Base-by-base conservation (phyloP, 2,113 vertebrate genomes). In the Myiopsitta monachus region DNA sequence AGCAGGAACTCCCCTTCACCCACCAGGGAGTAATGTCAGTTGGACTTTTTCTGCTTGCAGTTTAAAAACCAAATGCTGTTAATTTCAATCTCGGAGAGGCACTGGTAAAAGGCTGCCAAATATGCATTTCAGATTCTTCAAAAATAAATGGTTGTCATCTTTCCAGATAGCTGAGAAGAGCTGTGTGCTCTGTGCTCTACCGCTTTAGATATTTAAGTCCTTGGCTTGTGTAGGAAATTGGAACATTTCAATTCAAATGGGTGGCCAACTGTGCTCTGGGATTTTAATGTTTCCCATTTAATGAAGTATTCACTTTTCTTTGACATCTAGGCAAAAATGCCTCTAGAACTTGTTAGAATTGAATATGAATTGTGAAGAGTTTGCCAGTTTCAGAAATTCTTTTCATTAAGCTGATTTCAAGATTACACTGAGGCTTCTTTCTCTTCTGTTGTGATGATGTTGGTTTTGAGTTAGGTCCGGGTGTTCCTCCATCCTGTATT, bases 161-260 rank as follows among this genome's bases (percentile, higher is more conserved):
- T 90, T 92, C 73, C 92, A 81, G 76, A 87, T 66, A 84, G 88
- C 93, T 74, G 74, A 92, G 84, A 82, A 88, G 92, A 90, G 82
- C 83, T 31, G 10, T n/a, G 5, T 76, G 88, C 75, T 91, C 77
- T 66, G 1, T 61, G 79, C 74, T 95, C 61, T 78, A 0, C 76
- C 87, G 62, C 90, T 88, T 94, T 75, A 66, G 83, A 69, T 96
- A 79, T 87, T 92, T 88, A 92, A 92, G 87, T 92, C 47, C 61
- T 94, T 89, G 69, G 73, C 88, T 95, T 85, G 28, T 75, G 49
- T 79, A 78, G 83, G 88, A 94, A 92, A 91, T 52, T 31, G 70
- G 88, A 82, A 94, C 62, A 44, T 92, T 88, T 87, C 75, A 87
- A 88, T 92, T 66, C 57, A 59, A 92, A 79, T 49, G 33, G 69